phyloP scores from a whole-genome alignment of 2,888 invertebrate species.

The Spisula solida region DNA sequence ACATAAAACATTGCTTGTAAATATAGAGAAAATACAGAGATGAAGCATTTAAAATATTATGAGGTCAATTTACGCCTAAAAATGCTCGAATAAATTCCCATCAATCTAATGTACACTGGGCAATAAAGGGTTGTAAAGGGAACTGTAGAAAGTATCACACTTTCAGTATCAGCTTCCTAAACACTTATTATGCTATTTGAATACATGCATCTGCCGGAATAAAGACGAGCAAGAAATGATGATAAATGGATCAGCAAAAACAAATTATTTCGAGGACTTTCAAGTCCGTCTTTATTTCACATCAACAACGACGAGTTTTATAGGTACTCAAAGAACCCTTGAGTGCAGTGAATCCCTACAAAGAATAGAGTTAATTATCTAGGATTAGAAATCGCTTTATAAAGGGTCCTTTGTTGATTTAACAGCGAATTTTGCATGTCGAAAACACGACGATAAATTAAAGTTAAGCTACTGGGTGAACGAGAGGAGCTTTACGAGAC shows the following conservation, averaged over 20 bases:
- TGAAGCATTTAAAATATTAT: too few species aligned
- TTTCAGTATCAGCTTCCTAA: neutral
- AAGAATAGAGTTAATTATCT: conserved; percentile 67
- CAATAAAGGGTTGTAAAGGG: neutral
- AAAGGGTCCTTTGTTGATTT: conserved; percentile 57
- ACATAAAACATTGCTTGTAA: too few species aligned
- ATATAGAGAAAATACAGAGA: too few species aligned
- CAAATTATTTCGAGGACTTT: conserved; percentile 50
- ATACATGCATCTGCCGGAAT: conserved; percentile 11
- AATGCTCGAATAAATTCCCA: neutral
- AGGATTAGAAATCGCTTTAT: conserved; percentile 58
- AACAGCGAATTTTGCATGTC: conserved; percentile 45
- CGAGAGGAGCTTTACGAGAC: conserved; percentile 49
- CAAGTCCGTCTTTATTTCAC: conserved; percentile 43
- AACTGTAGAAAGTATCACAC: neutral
- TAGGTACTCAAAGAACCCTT: conserved; percentile 54
- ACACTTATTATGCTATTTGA: conserved; percentile 3
- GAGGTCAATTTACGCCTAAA: too few species aligned
- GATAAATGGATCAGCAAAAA: conserved; percentile 45
- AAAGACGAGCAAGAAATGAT: neutral
- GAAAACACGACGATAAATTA: conserved; percentile 63
- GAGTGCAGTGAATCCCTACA: conserved; percentile 51
- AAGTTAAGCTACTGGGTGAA: conserved; percentile 46
- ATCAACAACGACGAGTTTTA: conserved; percentile 55
- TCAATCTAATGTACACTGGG: neutral